These are phyloP conservation scores for Enteromius anoplus DNA, from an alignment of 2,797 vertebrate species.

Conservation along the genomic window DNA sequence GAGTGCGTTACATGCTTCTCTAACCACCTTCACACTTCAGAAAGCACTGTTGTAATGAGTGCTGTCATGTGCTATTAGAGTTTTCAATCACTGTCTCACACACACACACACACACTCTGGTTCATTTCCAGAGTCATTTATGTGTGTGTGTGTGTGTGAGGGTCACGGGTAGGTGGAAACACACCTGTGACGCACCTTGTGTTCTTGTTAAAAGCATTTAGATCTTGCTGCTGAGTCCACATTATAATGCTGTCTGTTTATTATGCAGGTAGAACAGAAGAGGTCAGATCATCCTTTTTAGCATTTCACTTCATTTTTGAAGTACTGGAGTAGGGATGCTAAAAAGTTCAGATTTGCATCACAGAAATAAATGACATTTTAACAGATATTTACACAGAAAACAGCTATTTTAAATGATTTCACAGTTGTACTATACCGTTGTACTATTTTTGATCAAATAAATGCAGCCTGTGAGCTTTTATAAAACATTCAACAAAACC, in stretches of 20 bases:
- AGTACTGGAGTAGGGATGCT: background rate
- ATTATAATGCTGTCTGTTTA: background rate
- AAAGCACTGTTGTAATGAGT: slow-evolving; percentile 10
- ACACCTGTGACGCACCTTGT: slow-evolving; percentile 21
- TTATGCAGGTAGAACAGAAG: background rate
- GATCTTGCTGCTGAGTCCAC: slow-evolving; percentile 4
- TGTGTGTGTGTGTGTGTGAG: background rate
- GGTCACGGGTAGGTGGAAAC: slow-evolving; percentile 33
- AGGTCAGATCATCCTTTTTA: background rate
- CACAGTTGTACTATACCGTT: background rate
- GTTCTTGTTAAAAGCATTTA: slow-evolving; percentile 16
- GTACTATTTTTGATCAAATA: background rate
- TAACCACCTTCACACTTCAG: slow-evolving; percentile 21
- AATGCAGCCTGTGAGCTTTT: background rate
- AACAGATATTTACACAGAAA: background rate
- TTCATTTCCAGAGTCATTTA: background rate
- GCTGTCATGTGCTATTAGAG: background rate
- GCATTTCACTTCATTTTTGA: background rate
- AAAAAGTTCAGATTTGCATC: background rate
- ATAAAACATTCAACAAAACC: background rate
- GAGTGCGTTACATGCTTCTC: background rate
- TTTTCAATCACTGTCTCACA: slow-evolving; percentile 9
- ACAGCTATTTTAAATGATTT: background rate
- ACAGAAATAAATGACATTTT: background rate
- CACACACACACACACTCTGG: background rate